Base-by-base conservation (phyloP, 1,140 invertebrate species). In the Saccostrea echinata region DNA sequence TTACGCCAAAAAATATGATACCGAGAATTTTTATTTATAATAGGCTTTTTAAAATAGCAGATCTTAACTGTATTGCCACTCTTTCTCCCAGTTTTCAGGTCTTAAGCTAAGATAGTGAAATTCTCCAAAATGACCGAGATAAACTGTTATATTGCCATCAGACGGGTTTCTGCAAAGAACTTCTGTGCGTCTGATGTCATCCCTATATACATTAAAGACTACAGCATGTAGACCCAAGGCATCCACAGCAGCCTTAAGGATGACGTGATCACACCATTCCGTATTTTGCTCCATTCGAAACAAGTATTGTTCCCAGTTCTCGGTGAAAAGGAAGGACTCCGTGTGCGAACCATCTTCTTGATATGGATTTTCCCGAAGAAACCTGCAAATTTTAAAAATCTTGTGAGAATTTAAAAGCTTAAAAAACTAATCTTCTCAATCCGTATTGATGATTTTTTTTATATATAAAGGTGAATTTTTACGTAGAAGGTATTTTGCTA, bases 201-300 rank as follows among this genome's bases (percentile, higher is more conserved):
- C 33, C 12, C 27, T 27, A 21, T n/a, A 57, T 3, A 64, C 55
- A 68, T 71, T 87, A 18, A 84, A 64, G 0, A 89, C 83, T 0
- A 83, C 64, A 16, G 84, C 57, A 6, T 24, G 80, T 43, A 84
- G 16, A 3, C 52, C 71, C 6, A 85, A 68, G 3, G 84, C 84
- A 4, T 88, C 84, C 18, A 84, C 64, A 12, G 80, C 43, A 27
- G 52, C 87, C 13, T 51, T 84, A n/a, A 88, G 53, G 18, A 87
- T 81, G 61, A 89, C 86, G 3, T 89, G 88, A 68, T 89, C 88
- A 13, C 88, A 85, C 88, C 88, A 89, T 84, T 89, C 82, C 11
- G 80, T 68, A n/a, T 21, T 61, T 61, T 61, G 18, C 55, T 61
- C 68, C 68, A 76, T 76, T 30, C 68, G 33, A 16, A 4, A 30